Conservation (phyloP, 1,140 invertebrate species). For the Trichonephila clavipes region DNA sequence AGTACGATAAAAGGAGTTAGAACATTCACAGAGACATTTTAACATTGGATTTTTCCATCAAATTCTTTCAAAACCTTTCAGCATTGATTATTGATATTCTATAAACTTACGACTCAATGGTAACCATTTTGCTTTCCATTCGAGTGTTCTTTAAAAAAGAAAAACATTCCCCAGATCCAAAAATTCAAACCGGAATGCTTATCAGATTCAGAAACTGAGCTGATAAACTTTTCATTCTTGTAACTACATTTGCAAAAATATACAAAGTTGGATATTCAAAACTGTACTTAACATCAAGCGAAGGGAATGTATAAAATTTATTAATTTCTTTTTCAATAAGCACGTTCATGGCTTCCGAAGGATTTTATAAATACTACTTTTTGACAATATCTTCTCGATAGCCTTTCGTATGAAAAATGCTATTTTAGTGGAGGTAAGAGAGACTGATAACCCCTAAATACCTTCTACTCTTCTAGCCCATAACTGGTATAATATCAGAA, state of each 20-base stretch:
- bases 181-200: conserved; percentile 46
- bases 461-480: neutral
- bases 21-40: conserved; percentile 59
- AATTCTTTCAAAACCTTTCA: conserved; percentile 63
- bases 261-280: neutral
- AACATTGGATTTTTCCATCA: conserved; percentile 71
- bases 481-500: neutral
- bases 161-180: neutral
- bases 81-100: conserved; percentile 74
- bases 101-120: conserved; percentile 64
- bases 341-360: conserved; percentile 29
- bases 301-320: conserved; percentile 34
- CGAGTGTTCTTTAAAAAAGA: neutral
- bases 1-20: conserved; percentile 39
- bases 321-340: neutral
- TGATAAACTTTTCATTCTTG: neutral
- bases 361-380: conserved; percentile 42
- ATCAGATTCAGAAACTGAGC: conserved; percentile 7
- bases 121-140: conserved; percentile 55
- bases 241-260: conserved; percentile 17
- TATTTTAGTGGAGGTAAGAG: neutral
- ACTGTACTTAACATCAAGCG: conserved; percentile 1
- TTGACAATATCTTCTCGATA: conserved; percentile 10
- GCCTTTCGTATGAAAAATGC: neutral
- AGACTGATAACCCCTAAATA: neutral